A percentile compares a stretch with the other conserved stretches of the same genome.
Conservation (phyloP, 1,140 invertebrate genomes). For the Hirudo medicinalis region DNA sequence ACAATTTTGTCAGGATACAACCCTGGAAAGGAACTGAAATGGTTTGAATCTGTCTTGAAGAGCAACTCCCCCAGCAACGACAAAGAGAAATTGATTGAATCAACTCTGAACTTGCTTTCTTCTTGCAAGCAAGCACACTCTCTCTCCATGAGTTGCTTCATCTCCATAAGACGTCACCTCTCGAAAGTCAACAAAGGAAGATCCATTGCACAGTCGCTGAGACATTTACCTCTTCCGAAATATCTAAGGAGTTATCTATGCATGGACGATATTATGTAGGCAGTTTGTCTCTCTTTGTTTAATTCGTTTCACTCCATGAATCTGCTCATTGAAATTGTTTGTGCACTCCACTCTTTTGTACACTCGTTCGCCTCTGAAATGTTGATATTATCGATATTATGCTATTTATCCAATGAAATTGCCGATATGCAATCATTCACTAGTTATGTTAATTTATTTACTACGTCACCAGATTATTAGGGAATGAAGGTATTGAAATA, state of each 20-base stretch:
- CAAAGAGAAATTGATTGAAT: not conserved
- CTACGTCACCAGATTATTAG: no score
- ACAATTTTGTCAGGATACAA: not conserved
- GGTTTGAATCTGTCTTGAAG: not conserved
- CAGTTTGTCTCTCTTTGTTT: not conserved
- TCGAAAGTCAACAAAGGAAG: constrained; percentile 4
- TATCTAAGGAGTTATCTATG: not conserved
- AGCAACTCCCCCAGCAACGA: not conserved
- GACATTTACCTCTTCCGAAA: not conserved
- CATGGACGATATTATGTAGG: not conserved
- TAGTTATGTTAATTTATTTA: no score
- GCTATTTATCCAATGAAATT: no score
- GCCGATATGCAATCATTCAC: no score
- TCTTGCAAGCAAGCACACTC: not conserved
- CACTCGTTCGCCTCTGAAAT: no score
- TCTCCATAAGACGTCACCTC: not conserved
- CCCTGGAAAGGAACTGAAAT: not conserved
- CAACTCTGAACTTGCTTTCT: not conserved
- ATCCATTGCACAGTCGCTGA: not conserved
- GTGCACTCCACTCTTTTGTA: not conserved
- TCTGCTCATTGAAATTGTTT: not conserved
- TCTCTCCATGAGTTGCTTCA: not conserved
- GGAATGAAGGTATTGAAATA: no score
- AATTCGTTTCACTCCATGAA: not conserved
- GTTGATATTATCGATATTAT: no score